These are phyloP conservation scores for Calyptomena viridis DNA, from an alignment of 2,113 vertebrate species.

Conservation along the genomic window DNA sequence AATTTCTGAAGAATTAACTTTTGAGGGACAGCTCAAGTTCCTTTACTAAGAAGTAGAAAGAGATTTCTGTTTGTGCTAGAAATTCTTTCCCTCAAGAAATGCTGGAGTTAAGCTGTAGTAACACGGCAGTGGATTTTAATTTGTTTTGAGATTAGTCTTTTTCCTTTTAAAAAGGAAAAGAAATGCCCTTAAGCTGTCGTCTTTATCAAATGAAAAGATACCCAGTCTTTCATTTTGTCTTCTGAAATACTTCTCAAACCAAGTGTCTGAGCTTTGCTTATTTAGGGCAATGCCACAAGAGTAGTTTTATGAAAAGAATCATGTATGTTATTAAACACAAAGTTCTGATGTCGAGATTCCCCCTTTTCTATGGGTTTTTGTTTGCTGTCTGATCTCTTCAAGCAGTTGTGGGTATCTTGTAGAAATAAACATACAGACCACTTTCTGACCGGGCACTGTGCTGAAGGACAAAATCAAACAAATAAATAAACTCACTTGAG, in stretches of 20 bases:
- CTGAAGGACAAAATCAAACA: not conserved
- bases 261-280: not conserved
- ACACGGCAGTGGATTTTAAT: not conserved
- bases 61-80: not conserved
- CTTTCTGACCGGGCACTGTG: not conserved
- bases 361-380: not conserved
- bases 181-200: not conserved
- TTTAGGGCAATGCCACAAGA: not conserved
- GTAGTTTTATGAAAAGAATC: not conserved
- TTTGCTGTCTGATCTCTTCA: not conserved
- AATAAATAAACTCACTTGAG: not conserved
- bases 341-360: not conserved
- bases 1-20: not conserved
- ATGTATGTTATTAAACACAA: not conserved
- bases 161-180: not conserved
- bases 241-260: not conserved
- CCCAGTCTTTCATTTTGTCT: not conserved
- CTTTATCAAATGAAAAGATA: not conserved
- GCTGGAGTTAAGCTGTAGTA: not conserved
- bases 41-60: not conserved
- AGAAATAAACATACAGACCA: not conserved
- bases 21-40: not conserved
- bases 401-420: not conserved
- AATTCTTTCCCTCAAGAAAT: not conserved
- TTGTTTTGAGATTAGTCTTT: not conserved